Percentiles rank a stretch among this genome's conserved stretches.
phyloP scores from a whole-genome alignment of 2,888 invertebrate genomes.

The Sepiola atlantica region DNA sequence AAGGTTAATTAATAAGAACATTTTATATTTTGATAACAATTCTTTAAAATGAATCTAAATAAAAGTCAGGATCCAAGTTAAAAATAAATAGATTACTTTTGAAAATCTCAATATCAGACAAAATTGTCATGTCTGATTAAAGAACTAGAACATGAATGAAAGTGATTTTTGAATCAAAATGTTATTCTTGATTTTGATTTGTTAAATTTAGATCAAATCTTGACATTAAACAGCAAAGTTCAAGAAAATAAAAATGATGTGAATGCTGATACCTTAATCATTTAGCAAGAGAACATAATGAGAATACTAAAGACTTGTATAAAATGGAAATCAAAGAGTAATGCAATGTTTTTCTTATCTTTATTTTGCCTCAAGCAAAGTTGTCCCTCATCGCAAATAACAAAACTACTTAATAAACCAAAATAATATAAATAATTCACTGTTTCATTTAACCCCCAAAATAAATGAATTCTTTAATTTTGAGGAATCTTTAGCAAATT shows the following conservation, averaged over 20 bases:
- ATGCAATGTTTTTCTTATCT: background rate
- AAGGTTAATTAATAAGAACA: background rate
- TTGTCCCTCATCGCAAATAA: background rate
- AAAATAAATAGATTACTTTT: background rate
- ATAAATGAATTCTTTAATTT: background rate
- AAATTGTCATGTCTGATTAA: background rate
- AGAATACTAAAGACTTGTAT: background rate
- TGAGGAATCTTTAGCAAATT: background rate
- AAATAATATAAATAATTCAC: background rate
- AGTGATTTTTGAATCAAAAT: background rate
- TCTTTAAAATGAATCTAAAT: background rate
- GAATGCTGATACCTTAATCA: background rate
- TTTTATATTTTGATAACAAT: background rate
- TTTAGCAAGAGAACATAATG: background rate
- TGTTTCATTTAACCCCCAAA: background rate
- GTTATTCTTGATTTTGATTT: background rate
- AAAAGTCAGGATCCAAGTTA: background rate
- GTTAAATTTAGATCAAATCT: background rate
- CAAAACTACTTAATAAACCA: background rate
- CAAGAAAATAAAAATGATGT: background rate
- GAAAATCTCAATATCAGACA: background rate
- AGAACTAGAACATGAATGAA: background rate
- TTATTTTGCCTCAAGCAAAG: background rate
- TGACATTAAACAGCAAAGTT: background rate
- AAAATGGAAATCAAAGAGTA: background rate